Evolutionary conservation across 2,113 vertebrate genomes (phyloP).

Genomic region (Stictonetta naevosa): DNA sequence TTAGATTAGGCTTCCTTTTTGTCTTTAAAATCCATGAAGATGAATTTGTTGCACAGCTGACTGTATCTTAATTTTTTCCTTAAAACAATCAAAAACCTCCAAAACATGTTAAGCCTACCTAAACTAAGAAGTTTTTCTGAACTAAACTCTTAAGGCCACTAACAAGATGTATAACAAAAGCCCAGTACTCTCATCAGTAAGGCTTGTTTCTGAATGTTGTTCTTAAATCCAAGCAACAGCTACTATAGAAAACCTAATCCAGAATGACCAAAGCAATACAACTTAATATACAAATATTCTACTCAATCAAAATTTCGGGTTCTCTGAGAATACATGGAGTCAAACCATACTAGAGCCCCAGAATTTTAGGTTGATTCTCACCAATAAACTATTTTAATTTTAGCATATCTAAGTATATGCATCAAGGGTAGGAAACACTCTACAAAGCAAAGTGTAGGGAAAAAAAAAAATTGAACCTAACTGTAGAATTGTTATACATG

Average conservation of each 20-base stretch:
- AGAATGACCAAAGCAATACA: background rate
- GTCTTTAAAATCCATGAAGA: background rate
- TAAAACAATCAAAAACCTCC: background rate
- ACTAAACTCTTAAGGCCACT: background rate
- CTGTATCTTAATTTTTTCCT: background rate
- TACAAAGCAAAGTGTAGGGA: rapidly evolving
- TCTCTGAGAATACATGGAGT: background rate
- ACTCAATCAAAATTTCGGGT: background rate
- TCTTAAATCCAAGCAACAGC: background rate
- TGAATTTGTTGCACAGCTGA: background rate
- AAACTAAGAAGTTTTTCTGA: background rate
- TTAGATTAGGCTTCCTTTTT: background rate
- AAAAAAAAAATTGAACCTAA: background rate
- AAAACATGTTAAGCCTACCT: background rate
- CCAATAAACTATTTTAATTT: background rate
- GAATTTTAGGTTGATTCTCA: background rate
- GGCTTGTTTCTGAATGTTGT: background rate
- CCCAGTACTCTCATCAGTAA: background rate
- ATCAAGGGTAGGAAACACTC: background rate
- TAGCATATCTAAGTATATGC: background rate
- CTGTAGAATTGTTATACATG: background rate
- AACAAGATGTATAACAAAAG: background rate
- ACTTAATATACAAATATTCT: background rate
- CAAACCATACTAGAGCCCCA: background rate
- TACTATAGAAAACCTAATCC: background rate